A percentile compares a stretch with the other conserved stretches of the same genome.
phyloP scores from a whole-genome alignment of 2,797 vertebrate genomes.

The Selene dorsalis region DNA sequence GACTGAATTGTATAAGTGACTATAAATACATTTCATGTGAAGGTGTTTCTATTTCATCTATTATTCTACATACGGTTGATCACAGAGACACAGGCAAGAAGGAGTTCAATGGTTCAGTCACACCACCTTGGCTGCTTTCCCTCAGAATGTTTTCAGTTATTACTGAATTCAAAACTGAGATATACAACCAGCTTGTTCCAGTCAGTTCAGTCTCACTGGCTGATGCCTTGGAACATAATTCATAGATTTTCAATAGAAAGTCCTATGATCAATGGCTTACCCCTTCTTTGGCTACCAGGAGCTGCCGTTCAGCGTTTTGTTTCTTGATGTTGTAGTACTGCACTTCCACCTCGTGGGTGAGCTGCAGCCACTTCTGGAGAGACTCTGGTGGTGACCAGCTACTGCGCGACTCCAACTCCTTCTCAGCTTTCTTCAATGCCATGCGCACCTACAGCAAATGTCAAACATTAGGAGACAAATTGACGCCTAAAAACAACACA shows the following conservation, averaged over 20 bases:
- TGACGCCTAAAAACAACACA: constrained; percentile 2
- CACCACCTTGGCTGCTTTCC: background rate
- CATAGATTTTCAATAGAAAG: background rate
- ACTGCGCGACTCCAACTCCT: constrained; percentile 94
- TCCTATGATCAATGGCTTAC: constrained; percentile 77
- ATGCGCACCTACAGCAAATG: constrained; percentile 90
- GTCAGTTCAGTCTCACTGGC: background rate
- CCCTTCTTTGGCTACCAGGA: constrained; percentile 97
- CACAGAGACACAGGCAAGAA: background rate
- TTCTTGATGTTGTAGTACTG: constrained; percentile 99
- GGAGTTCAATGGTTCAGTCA: background rate
- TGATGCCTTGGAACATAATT: background rate
- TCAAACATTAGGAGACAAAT: constrained; percentile 10
- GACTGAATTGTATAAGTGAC: background rate
- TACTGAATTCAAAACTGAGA: background rate
- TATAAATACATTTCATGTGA: background rate
- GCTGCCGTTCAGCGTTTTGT: constrained; percentile 94
- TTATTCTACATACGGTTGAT: background rate
- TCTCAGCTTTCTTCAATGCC: constrained; percentile 95
- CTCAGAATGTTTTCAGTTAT: background rate
- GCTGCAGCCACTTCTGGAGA: constrained; percentile 98
- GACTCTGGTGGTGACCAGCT: constrained; percentile 93
- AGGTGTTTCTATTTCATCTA: background rate
- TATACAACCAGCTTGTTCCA: background rate
- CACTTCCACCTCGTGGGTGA: constrained; percentile 98